Conservation (phyloP, 2,797 vertebrate genomes). For the Corythornis leucogaster region DNA sequence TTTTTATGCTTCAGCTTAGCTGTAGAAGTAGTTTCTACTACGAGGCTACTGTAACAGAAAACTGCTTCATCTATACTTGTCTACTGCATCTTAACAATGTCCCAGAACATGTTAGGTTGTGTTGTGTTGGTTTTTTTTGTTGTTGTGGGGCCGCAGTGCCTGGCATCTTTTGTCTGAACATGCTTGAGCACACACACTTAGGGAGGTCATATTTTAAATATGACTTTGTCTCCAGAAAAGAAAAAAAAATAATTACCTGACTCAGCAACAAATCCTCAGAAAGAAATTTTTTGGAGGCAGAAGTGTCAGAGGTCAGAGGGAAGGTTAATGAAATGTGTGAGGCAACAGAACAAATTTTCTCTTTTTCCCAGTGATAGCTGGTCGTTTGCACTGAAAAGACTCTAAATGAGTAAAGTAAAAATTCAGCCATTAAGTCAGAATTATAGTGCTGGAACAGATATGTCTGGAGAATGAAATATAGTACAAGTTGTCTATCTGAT, state of each 20-base stretch:
- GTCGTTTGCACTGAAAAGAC: neutral
- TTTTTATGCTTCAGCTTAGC: neutral
- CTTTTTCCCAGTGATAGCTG: neutral
- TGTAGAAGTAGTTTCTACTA: neutral
- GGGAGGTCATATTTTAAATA: constrained; percentile 28
- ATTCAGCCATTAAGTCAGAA: neutral
- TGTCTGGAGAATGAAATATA: neutral
- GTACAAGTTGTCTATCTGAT: neutral
- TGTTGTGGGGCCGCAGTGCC: fast-evolving
- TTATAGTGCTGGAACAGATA: neutral
- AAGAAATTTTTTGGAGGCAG: neutral
- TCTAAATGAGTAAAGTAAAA: neutral
- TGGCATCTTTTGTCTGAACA: neutral
- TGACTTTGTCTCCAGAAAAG: neutral
- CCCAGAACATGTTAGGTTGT: neutral
- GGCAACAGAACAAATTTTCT: neutral
- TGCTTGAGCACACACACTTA: neutral
- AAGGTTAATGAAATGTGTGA: constrained; percentile 25
- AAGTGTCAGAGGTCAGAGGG: neutral
- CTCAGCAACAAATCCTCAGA: neutral
- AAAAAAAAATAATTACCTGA: neutral
- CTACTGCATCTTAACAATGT: neutral
- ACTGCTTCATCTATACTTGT: neutral
- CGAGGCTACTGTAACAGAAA: neutral
- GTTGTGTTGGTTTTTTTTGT: neutral